A percentile compares a stretch with the other conserved stretches of the same genome.
phyloP scores from a whole-genome alignment of 1,140 invertebrate species.

The Teleopsis dalmanni region DNA sequence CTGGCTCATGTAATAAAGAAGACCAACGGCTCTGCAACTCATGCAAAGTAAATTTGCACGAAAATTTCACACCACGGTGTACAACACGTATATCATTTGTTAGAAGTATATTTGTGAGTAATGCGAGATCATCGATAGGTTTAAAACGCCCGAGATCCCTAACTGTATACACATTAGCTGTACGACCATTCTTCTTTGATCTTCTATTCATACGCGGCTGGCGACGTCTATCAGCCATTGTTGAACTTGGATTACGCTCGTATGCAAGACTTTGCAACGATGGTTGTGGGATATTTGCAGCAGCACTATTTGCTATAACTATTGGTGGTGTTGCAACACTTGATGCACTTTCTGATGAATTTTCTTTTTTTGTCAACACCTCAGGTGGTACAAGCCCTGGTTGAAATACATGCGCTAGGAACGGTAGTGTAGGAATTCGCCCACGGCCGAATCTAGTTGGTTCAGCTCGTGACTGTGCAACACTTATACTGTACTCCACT shows the following conservation, averaged over 20 bases:
- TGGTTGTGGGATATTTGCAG: conserved; percentile 8
- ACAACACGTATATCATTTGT: conserved; percentile 82
- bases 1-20: conserved; percentile 85
- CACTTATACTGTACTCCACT: conserved; percentile 74
- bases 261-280: neutral
- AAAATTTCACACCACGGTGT: conserved; percentile 90
- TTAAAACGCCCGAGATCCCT: conserved; percentile 94
- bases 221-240: conserved; percentile 18
- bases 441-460: conserved; percentile 45
- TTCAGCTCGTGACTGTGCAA: conserved; percentile 54
- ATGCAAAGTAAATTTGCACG: conserved; percentile 86
- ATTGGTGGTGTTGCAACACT: conserved; percentile 22
- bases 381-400: conserved; percentile 43
- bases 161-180: conserved; percentile 56
- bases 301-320: conserved; percentile 36
- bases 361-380: conserved; percentile 37
- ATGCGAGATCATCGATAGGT: conserved; percentile 88
- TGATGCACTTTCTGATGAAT: conserved; percentile 22
- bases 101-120: conserved; percentile 90
- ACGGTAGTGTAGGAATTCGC: conserved; percentile 51
- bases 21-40: conserved; percentile 96
- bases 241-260: conserved; percentile 2
- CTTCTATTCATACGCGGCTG: conserved; percentile 37
- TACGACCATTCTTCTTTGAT: conserved; percentile 52
- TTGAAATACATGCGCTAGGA: too few relatives aligned